Percentiles rank a stretch among this genome's conserved stretches.
Evolutionary conservation across 2,888 invertebrate genomes (phyloP).

Genomic region (Coronaproctus castanopsis): DNA sequence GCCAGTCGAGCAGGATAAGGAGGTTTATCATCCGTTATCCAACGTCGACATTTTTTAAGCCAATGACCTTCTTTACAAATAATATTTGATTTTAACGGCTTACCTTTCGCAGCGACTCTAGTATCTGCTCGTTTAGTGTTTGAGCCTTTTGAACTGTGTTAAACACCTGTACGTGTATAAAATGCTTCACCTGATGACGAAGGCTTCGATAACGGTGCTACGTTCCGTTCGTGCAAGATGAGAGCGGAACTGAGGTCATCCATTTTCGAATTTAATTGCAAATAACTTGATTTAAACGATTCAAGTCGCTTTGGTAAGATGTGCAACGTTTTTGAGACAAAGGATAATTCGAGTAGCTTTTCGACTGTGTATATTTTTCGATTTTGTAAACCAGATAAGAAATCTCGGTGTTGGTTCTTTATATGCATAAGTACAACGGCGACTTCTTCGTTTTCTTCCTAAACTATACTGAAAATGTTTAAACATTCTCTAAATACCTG

Average conservation of each 20-base stretch:
- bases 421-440: conserved; percentile 6
- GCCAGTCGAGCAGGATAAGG: conserved; percentile 12
- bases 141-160: too few species aligned
- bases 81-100: too few species aligned
- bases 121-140: too few species aligned
- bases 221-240: conserved; percentile 13
- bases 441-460: conserved; percentile 12
- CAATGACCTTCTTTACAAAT: conserved; percentile 13
- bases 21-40: conserved; percentile 13
- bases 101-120: too few species aligned
- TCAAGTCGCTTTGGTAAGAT: conserved; percentile 12
- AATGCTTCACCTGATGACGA: not conserved
- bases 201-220: conserved; percentile 8
- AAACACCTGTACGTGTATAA: too few species aligned
- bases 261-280: conserved; percentile 10
- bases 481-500: conserved; percentile 13
- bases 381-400: conserved; percentile 5
- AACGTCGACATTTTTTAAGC: conserved; percentile 6
- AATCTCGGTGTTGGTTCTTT: conserved; percentile 10
- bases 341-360: not conserved
- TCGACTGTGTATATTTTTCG: not conserved
- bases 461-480: conserved; percentile 8
- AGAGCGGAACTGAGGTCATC: conserved; percentile 11
- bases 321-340: conserved; percentile 12
- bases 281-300: conserved; percentile 14